Base-by-base conservation (phyloP, 2,113 vertebrate species). In the Uria aalge region DNA sequence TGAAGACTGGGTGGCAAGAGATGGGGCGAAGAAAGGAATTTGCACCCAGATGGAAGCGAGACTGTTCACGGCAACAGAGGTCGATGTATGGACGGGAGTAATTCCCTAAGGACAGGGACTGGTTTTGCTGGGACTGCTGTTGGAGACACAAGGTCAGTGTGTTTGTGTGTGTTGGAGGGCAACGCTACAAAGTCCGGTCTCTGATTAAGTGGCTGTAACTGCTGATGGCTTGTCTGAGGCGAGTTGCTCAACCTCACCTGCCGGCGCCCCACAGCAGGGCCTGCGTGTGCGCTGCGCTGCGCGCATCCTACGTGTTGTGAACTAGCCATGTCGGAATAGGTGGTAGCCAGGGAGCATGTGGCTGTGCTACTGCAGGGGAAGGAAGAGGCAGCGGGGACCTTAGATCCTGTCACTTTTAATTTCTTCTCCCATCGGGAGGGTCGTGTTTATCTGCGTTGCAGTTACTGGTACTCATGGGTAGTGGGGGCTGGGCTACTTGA, bases 291-390 rank as follows among this genome's bases (percentile, higher is more conserved):
- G 19, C 36, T 47, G 48, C 0, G 1, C 38, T 36, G 36, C 36
- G 38, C 9, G 23, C 34, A 27, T 30, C 38, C 15, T 36, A 3
- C 8, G 1, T 4, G 8, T 32, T 67, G 62, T 47, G 43, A 71
- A 24, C 47, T 30, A 16, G 53, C 47, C 53, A 1, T 15, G 32
- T 67, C 0, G 0, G 69, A n/a, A 18, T 29, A 6, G 0, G 0
- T 66, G 56, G 26, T 43, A 48, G 30, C 52, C n/a, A 9, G 16
- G 47, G 18, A 30, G 4, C 41, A 17, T 4, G 29, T 47, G 81
- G 29, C 48, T 71, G 12, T 36, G 69, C 81, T 75, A 2, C 50
- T 52, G 62, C 34, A 16, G 20, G 34, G n/a, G 41, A 34, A n/a
- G 15, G 20, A 75, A 52, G 21, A 79, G 36, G 36, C 36, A 78